Percentiles rank a stretch among this genome's conserved stretches.
Conservation (phyloP, 2,113 vertebrate species). For the Hydrochoerus hydrochaeris region DNA sequence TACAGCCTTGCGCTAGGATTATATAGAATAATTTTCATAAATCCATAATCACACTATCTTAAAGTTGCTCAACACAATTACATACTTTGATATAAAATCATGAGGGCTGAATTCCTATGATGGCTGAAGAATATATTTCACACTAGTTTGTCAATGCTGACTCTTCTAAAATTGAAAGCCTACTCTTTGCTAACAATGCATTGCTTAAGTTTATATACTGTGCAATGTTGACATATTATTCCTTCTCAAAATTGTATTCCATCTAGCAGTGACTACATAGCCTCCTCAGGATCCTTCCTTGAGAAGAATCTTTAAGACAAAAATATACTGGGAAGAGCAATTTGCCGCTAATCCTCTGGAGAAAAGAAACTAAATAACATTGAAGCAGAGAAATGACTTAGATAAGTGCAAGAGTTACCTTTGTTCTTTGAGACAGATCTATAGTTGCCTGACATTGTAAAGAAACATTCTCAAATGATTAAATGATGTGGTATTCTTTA, state of each 20-base stretch:
- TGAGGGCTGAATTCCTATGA: background rate
- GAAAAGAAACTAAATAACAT: background rate
- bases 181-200: background rate
- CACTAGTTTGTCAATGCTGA: background rate
- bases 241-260: background rate
- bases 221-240: background rate
- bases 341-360: background rate
- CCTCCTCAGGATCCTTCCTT: background rate
- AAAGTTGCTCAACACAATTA: slow-evolving; percentile 51
- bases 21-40: slow-evolving; percentile 36
- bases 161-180: background rate
- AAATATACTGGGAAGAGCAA: background rate
- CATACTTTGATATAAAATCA: background rate
- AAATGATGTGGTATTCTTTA: background rate
- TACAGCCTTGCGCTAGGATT: background rate
- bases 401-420: background rate
- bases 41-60: background rate
- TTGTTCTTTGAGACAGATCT: background rate
- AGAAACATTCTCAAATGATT: background rate
- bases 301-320: background rate
- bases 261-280: background rate
- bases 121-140: background rate
- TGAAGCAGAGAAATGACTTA: background rate
- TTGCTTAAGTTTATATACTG: background rate
- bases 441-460: background rate